phyloP scores from a whole-genome alignment of 2,888 invertebrate species.

The Camponotus fellah region DNA sequence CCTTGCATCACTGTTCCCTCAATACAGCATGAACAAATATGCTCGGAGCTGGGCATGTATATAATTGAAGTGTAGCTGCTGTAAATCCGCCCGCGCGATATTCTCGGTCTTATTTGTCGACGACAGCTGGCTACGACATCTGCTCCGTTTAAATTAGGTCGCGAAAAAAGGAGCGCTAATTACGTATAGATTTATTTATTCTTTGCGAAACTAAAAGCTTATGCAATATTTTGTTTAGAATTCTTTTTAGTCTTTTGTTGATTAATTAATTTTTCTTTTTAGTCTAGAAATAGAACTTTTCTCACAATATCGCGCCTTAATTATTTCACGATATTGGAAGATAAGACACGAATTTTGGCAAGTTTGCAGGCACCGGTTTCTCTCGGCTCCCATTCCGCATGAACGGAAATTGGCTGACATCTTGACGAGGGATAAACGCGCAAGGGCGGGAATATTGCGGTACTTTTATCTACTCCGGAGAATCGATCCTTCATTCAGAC shows the following conservation, averaged over 20 bases:
- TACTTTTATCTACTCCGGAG: background rate
- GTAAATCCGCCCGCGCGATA: slow-evolving; percentile 12
- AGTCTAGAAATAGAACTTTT: background rate
- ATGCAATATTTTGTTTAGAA: background rate
- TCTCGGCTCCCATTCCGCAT: background rate
- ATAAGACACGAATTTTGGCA: background rate
- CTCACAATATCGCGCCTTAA: background rate
- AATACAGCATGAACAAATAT: slow-evolving; percentile 16
- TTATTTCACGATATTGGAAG: background rate
- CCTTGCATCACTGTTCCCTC: background rate
- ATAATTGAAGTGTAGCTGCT: slow-evolving; percentile 19
- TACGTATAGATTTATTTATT: background rate
- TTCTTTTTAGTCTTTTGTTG: background rate
- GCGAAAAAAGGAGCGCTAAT: background rate
- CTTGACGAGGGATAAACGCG: slow-evolving; percentile 23
- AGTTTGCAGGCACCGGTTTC: background rate
- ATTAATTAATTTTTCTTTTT: background rate
- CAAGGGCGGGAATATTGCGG: slow-evolving; percentile 30
- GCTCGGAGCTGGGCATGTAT: background rate
- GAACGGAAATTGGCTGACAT: slow-evolving; percentile 11
- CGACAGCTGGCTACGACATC: slow-evolving; percentile 9
- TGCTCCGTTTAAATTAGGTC: slow-evolving; percentile 11
- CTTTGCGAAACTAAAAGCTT: background rate
- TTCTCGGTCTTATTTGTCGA: slow-evolving; percentile 19
- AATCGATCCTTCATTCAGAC: slow-evolving; percentile 44